Conservation (phyloP, 2,113 vertebrate species). For the Mesoclemmys tuberculata region DNA sequence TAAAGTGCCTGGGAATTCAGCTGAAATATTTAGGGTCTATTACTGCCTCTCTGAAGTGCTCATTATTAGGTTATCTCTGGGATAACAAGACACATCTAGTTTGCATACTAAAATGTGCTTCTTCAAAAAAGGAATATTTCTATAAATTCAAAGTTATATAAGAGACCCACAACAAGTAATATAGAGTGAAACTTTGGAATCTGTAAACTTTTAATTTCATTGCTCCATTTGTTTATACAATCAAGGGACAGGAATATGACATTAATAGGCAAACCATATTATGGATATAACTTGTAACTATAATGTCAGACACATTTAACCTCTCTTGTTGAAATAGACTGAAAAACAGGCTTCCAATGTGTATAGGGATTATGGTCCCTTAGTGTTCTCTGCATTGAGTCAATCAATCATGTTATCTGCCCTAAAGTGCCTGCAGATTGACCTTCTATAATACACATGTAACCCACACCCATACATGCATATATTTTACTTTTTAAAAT, state of each 20-base stretch:
- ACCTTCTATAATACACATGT: background rate
- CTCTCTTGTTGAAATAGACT: background rate
- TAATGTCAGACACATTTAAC: background rate
- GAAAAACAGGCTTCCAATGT: background rate
- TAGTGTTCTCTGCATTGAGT: background rate
- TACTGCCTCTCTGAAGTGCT: background rate
- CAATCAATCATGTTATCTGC: background rate
- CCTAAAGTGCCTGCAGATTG: background rate
- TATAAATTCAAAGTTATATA: background rate
- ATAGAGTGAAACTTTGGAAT: background rate
- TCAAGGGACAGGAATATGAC: background rate
- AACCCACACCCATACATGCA: background rate
- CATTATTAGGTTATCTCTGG: background rate
- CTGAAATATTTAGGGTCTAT: background rate
- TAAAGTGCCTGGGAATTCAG: constrained; percentile 27
- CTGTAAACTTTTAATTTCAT: background rate
- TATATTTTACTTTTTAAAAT: background rate
- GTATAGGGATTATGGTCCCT: background rate
- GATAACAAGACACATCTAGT: background rate
- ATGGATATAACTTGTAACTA: background rate
- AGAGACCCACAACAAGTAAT: background rate
- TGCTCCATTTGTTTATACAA: background rate
- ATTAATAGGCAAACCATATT: background rate
- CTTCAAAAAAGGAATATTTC: background rate
- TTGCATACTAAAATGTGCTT: accelerated